Percentiles rank a stretch among this genome's conserved stretches.
phyloP scores from a whole-genome alignment of 2,888 invertebrate species.

The Campoplex nolae region DNA sequence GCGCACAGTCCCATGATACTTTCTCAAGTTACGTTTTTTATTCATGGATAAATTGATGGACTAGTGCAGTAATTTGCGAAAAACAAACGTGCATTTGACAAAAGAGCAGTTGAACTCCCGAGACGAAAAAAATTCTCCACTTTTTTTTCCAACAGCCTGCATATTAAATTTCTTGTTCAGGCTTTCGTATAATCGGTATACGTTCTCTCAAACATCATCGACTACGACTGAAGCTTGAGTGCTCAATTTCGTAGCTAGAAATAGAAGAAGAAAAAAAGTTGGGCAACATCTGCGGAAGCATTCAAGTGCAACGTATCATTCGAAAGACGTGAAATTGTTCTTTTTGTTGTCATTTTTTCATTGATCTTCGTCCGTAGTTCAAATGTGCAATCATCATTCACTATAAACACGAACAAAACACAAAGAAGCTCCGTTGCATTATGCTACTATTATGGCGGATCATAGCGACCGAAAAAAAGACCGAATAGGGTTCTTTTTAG shows the following conservation, averaged over 20 bases:
- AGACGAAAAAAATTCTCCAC: not conserved
- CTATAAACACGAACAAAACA: no score
- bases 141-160: not conserved
- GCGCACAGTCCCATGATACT: constrained; percentile 1
- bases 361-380: no score
- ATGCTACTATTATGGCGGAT: no score
- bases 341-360: no score
- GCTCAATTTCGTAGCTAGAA: not conserved
- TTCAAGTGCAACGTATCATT: not conserved
- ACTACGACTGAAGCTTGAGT: not conserved
- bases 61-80: not conserved
- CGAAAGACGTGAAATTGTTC: no score
- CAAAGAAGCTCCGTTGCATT: no score
- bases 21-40: constrained; percentile 1
- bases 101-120: not conserved
- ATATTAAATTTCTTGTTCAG: not conserved
- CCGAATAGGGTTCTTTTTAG: no score
- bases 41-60: not conserved
- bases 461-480: no score
- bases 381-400: no score
- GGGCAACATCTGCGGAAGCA: not conserved
- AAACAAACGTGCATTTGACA: not conserved
- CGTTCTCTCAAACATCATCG: not conserved
- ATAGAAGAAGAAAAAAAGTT: not conserved
- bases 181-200: not conserved